Percentiles rank a stretch among this genome's conserved stretches.
These are phyloP conservation scores for Astropecten irregularis DNA, from an alignment of 53 echinoderm and acorn worm species.

Conservation along the genomic window DNA sequence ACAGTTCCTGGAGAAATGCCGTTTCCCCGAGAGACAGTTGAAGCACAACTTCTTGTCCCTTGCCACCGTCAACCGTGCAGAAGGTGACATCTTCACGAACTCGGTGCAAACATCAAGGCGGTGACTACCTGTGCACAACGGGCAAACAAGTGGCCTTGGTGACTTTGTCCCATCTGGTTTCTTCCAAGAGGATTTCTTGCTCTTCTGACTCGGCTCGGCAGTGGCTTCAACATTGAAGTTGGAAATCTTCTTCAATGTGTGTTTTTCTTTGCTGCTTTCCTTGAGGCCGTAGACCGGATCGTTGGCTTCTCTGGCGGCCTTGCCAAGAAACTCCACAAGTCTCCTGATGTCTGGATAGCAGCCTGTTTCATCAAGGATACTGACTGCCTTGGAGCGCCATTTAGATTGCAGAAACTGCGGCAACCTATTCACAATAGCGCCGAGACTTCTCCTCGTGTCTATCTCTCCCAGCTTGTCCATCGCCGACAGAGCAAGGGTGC, in stretches of 20 bases:
- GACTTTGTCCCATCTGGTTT: not conserved
- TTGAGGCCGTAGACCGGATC: conserved; percentile 48
- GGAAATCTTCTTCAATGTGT: not conserved
- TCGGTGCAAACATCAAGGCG: not conserved
- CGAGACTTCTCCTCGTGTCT: conserved; percentile 29
- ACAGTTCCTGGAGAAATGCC: conserved; percentile 5
- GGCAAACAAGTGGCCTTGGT: not conserved
- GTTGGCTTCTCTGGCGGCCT: conserved; percentile 26
- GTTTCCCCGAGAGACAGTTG: conserved; percentile 1
- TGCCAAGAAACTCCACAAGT: too few relatives aligned
- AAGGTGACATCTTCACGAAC: not conserved
- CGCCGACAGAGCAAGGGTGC: conserved; percentile 19
- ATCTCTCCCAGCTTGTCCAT: conserved; percentile 36
- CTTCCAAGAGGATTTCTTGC: not conserved
- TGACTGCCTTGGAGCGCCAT: conserved; percentile 37
- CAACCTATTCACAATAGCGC: conserved; percentile 33
- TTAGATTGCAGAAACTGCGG: conserved; percentile 28
- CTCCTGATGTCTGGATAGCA: conserved; percentile 27
- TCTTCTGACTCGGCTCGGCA: not conserved
- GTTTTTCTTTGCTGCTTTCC: not conserved
- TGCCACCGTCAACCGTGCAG: not conserved
- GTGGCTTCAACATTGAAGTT: not conserved
- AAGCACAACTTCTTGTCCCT: not conserved
- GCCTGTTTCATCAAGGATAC: not conserved
- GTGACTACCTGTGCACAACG: not conserved